These are phyloP conservation scores for Margarornis squamiger DNA, from an alignment of 2,797 vertebrate genomes.

Conservation along the genomic window DNA sequence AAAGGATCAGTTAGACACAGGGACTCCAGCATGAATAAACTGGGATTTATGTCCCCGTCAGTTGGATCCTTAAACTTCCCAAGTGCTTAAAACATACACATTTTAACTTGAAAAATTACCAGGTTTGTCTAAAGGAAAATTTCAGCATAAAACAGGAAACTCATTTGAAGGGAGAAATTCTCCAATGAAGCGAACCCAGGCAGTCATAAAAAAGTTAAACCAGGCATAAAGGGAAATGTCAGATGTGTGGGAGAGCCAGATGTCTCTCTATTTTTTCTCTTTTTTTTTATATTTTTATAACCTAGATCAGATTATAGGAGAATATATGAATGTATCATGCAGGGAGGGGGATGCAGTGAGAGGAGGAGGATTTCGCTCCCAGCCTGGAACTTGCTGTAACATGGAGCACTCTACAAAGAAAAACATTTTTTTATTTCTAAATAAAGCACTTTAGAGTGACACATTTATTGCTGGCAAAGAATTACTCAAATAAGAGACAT, in stretches of 20 bases:
- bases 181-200: conserved; percentile 66
- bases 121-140: conserved; percentile 70
- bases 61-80: conserved; percentile 61
- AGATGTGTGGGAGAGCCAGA: conserved; percentile 73
- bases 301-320: conserved; percentile 66
- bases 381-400: conserved; percentile 43
- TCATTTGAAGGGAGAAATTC: conserved; percentile 68
- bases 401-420: conserved; percentile 12
- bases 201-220: conserved; percentile 75
- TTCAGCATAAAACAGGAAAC: conserved; percentile 67
- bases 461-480: conserved; percentile 73
- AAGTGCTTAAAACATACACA: conserved; percentile 56
- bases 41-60: conserved; percentile 49
- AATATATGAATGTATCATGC: conserved; percentile 35
- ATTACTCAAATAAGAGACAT: conserved; percentile 76
- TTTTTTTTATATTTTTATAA: conserved; percentile 54
- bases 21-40: conserved; percentile 48
- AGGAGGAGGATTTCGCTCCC: conserved; percentile 4
- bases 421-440: conserved; percentile 68
- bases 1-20: not conserved
- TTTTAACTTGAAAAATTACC: conserved; percentile 71
- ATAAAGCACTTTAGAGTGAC: conserved; percentile 73
- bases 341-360: not conserved
- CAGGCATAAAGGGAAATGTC: conserved; percentile 77
- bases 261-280: conserved; percentile 44